Percentiles rank a stretch among this genome's conserved stretches.
Conservation (phyloP, 2,113 vertebrate species). For the Mungos mungo region DNA sequence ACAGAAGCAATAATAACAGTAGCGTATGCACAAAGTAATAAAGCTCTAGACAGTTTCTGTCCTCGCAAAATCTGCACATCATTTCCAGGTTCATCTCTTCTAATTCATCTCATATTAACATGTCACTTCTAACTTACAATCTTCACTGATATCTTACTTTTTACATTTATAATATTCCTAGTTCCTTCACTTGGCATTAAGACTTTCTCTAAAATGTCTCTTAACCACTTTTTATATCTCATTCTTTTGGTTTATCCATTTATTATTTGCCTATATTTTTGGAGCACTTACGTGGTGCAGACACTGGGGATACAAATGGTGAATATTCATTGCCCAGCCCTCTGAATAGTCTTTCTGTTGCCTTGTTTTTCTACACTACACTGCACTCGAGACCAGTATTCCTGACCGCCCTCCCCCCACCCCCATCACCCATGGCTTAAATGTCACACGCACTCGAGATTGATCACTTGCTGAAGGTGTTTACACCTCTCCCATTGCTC, state of each 20-base stretch:
- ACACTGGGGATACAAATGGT: neutral
- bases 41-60: neutral
- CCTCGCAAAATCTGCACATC: neutral
- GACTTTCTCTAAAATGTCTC: neutral
- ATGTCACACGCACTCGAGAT: neutral
- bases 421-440: neutral
- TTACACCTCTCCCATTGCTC: neutral
- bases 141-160: neutral
- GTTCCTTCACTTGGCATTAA: neutral
- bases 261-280: neutral
- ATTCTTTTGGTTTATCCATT: neutral
- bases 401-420: fast-evolving
- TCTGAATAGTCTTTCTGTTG: neutral
- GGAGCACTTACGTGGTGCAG: neutral
- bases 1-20: too few species aligned
- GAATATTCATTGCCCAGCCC: neutral
- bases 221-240: neutral
- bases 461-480: neutral
- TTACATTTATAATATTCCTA: neutral
- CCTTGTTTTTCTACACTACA: neutral
- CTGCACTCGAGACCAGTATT: neutral
- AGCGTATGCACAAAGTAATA: neutral
- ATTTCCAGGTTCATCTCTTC: neutral
- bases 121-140: neutral
- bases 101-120: neutral